Evolutionary conservation across 1,140 invertebrate species (phyloP), one percentile per base, ranked within the genome.

Genomic region (Sinonovacula constricta): DNA sequence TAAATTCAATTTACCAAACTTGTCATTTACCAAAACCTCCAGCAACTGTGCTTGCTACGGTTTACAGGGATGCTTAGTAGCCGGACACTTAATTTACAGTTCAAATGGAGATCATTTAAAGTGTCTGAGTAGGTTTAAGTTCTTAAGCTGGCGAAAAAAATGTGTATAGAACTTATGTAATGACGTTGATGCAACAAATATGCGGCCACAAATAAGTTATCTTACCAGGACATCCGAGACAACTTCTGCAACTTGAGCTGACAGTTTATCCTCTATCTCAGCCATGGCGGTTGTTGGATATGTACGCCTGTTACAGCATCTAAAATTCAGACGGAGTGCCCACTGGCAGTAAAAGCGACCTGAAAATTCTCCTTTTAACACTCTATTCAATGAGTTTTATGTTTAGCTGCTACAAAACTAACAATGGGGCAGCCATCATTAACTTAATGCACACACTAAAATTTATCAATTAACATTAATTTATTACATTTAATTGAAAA

Each of bases 221-320:
- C 59, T 74, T 67, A 83, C 82, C 76, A 83, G 49, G n/a, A 83
- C 74, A 66, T 83, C 82, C 14, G 67, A 49, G 14, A 79, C 15
- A 10, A 60, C 34, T 14, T n/a, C 30, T 31, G 66, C n/a, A 15
- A 79, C 59, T 70, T 70, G 66, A 18, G 33, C 36, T 7, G 66
- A 12, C 18, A 70, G 31, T 30, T 79, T 70, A 7, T 70, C 76
- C 3, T 79, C 67, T 18, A 70, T 36, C 30, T 79, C 66, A 60
- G 76, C 33, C 76, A 79, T 79, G 5, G n/a, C 31, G 30, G n/a
- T 67, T 67, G 34, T 18, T 4, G 28, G 24, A 30, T 60, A 33
- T 15, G 12, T 49, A 63, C 18, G 12, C n/a, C 22, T 1, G 60
- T 24, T 28, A 34, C 30, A 18, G n/a, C n/a, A n/a, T n/a, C n/a